Conservation (phyloP, 2,113 vertebrate species). For the Atrichornis clamosus region DNA sequence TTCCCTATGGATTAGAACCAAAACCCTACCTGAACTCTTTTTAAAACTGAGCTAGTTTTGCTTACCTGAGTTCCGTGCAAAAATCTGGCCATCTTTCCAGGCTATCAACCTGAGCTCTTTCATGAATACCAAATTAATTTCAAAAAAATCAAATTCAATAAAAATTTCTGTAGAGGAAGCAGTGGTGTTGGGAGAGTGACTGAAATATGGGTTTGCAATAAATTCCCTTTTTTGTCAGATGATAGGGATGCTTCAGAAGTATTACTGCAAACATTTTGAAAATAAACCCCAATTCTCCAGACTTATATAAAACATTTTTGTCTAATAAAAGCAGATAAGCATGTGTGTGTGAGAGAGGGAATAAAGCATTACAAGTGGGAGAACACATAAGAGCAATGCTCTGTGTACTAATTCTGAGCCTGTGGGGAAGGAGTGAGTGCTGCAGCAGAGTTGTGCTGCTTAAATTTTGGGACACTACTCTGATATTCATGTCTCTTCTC, state of each 20-base stretch:
- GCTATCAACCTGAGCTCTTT: slow-evolving; percentile 8
- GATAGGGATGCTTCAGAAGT: slow-evolving; percentile 16
- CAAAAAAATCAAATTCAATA: not conserved
- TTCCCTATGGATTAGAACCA: not conserved
- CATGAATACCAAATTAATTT: slow-evolving; percentile 36
- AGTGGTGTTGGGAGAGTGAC: not conserved
- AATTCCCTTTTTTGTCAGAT: slow-evolving; percentile 27
- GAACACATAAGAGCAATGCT: not conserved
- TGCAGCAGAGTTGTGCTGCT: not conserved
- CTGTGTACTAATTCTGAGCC: not conserved
- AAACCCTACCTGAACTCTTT: not conserved
- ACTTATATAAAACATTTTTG: not conserved
- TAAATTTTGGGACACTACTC: not conserved
- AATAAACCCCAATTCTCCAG: not conserved
- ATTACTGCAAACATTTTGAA: not conserved
- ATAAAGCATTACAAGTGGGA: not conserved
- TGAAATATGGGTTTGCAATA: slow-evolving; percentile 42
- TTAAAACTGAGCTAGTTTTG: not conserved
- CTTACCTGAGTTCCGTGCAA: not conserved
- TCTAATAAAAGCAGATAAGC: not conserved
- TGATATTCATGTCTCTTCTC: not conserved
- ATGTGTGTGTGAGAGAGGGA: not conserved
- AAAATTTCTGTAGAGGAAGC: slow-evolving; percentile 40
- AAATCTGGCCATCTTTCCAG: not conserved
- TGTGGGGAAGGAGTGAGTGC: not conserved